Evolutionary conservation across 1,140 invertebrate species (phyloP), one percentile per base, ranked within the genome.

Genomic region (Ceratina japonica): DNA sequence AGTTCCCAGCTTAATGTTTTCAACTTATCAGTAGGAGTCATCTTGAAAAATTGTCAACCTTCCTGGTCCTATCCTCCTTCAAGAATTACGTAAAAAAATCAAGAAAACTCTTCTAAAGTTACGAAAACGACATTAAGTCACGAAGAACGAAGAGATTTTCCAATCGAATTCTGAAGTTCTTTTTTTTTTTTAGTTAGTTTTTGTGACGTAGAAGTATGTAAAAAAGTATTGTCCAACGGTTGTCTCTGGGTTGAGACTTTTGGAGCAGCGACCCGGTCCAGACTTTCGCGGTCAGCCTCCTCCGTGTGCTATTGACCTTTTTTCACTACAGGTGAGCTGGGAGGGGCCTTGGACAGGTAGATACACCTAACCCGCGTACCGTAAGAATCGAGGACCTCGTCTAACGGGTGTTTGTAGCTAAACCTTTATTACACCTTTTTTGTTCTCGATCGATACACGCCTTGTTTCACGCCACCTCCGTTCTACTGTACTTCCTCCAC

Each of bases 291-390:
- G 79, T 51, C 52, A 56, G 62, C 52, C 24, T 77, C 80, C 4
- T 61, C 72, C 66, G 13, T 84, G 89, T 88, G 86, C 89, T 88
- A 88, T 90, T 90, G 89, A 90, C 89, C 88, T 85, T 88, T 90
- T 90, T 90, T 87, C 84, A 83, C 80, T 77, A 80, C 87, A 88
- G 87, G 87, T 88, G 87, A 87, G 84, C 70, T 82, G 81, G 86
- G 86, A 87, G 86, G 86, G 87, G 84, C 75, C 79, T 76, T 74
- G 82, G 85, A 86, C 87, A 88, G 87, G 87, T 88, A 88, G 87
- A 86, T 87, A 88, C 87, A 88, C 86, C 87, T 85, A 88, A 87
- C 82, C 79, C 76, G 71, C 80, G 86, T 87, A 87, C 81, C 86
- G 85, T 86, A 83, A 85, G 86, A 81, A 72, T 77, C 15, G 54